Percentiles rank a stretch among this genome's conserved stretches.
These are phyloP conservation scores for Brachynemurus nebulosus DNA, from an alignment of 2,888 invertebrate genomes.

Conservation along the genomic window DNA sequence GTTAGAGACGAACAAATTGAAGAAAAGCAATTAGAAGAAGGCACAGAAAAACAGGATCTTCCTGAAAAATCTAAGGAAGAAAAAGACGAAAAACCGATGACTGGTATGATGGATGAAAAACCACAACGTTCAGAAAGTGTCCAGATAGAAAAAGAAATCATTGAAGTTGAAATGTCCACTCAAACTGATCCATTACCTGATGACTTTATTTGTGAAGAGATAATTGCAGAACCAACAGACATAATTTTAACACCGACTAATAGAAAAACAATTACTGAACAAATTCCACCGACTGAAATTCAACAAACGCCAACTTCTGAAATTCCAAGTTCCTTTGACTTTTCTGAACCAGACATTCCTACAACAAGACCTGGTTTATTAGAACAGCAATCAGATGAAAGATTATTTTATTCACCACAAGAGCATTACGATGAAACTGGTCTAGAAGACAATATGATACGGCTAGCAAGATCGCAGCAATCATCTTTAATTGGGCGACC, in stretches of 20 bases:
- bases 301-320: not conserved
- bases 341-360: not conserved
- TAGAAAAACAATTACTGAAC: conserved; percentile 12
- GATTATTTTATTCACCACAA: not conserved
- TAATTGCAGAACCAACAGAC: conserved; percentile 30
- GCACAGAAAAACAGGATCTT: conserved; percentile 12
- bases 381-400: conserved; percentile 1
- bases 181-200: conserved; percentile 77
- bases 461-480: conserved; percentile 7
- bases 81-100: not conserved
- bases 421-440: not conserved
- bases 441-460: not conserved
- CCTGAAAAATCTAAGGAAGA: not conserved
- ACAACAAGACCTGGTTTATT: not conserved
- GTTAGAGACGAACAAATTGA: conserved; percentile 12
- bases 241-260: conserved; percentile 20
- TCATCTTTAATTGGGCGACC: conserved; percentile 1
- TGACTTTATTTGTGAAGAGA: conserved; percentile 53
- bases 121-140: conserved; percentile 13
- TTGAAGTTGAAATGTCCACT: conserved; percentile 64
- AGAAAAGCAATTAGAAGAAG: conserved; percentile 6
- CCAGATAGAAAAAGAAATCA: conserved; percentile 30
- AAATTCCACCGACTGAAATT: conserved; percentile 5
- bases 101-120: not conserved
- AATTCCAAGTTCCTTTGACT: not conserved